Percentiles rank a stretch among this genome's conserved stretches.
Evolutionary conservation across 2,113 vertebrate species (phyloP).

Genomic region (human): DNA sequence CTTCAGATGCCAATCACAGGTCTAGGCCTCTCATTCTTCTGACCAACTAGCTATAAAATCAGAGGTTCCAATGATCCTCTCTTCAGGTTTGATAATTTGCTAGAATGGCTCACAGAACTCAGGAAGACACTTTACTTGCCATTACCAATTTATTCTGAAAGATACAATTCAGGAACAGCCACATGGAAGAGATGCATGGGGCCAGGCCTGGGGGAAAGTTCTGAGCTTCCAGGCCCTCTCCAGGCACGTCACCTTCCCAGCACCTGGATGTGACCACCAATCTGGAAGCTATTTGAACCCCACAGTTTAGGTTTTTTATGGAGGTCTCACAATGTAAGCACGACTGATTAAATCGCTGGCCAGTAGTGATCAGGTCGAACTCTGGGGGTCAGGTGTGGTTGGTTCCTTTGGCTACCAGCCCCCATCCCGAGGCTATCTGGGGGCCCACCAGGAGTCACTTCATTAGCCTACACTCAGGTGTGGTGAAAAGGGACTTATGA

Average conservation of each 20-base stretch:
- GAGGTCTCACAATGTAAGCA: neutral
- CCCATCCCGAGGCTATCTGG: neutral
- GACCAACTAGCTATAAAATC: neutral
- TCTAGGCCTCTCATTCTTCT: neutral
- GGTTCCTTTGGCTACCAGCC: neutral
- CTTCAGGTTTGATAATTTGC: neutral
- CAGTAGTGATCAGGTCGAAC: neutral
- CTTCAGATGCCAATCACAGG: neutral
- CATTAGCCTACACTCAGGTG: neutral
- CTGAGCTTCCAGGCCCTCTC: neutral
- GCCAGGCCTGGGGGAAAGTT: neutral
- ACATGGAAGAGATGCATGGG: neutral
- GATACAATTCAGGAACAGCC: neutral
- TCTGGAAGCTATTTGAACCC: neutral
- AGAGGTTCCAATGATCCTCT: neutral
- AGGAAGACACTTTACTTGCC: neutral
- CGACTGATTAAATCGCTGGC: neutral
- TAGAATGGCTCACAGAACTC: neutral
- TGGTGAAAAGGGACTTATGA: neutral
- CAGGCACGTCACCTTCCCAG: neutral
- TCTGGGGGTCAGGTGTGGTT: no score
- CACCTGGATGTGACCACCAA: neutral
- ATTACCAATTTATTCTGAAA: neutral
- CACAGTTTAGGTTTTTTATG: neutral
- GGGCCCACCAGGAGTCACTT: neutral